Evolutionary conservation across 2,888 invertebrate genomes (phyloP).

Genomic region (Agapostemon virescens): DNA sequence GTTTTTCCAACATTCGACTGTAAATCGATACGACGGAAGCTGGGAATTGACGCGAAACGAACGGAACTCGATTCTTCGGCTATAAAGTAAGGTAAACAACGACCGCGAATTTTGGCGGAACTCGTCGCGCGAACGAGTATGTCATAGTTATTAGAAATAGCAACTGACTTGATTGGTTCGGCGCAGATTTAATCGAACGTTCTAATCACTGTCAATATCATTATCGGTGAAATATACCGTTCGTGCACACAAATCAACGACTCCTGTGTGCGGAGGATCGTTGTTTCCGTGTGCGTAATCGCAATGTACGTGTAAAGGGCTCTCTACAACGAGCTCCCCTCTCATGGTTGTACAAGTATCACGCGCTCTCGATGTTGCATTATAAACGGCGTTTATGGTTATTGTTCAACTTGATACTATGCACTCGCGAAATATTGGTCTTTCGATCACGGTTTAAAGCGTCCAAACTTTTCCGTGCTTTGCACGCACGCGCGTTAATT

Average conservation of each 20-base stretch:
- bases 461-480: neutral
- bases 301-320: constrained; percentile 4
- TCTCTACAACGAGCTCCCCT: constrained; percentile 12
- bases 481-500: neutral
- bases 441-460: neutral
- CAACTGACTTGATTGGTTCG: neutral
- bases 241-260: constrained; percentile 6
- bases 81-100: neutral
- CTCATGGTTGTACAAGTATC: constrained; percentile 11
- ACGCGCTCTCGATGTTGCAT: constrained; percentile 19
- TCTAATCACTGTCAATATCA: constrained; percentile 26
- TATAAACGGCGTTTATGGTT: constrained; percentile 15
- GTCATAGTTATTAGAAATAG: constrained; percentile 2
- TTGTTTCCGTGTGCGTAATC: neutral
- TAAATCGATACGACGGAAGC: neutral
- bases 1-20: constrained; percentile 1
- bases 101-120: neutral
- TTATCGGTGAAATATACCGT: constrained; percentile 23
- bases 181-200: constrained; percentile 17
- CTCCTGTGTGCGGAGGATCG: neutral
- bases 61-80: neutral
- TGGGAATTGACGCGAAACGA: neutral
- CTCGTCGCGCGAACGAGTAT: neutral
- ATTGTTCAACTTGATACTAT: neutral
- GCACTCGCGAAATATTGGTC: neutral